Conservation (phyloP, 2,888 invertebrate species). For the Xylocampa areola region DNA sequence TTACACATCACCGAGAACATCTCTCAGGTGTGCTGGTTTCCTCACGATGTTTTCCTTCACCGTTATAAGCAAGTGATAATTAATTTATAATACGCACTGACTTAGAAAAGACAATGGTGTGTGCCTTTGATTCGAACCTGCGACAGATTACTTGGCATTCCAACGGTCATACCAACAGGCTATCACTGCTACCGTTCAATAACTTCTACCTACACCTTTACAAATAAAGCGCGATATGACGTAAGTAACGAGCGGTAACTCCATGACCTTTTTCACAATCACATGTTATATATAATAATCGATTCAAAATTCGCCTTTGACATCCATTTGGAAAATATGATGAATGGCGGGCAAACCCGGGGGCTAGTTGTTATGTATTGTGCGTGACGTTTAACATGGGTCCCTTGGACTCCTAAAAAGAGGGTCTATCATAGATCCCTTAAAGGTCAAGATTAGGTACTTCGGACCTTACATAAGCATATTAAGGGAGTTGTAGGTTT, state of each 20-base stretch:
- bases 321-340: constrained; percentile 48
- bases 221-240: background rate
- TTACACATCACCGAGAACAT: no score
- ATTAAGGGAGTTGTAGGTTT: background rate
- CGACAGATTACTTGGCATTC: no score
- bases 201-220: background rate
- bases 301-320: constrained; percentile 19
- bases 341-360: constrained; percentile 38
- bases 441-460: constrained; percentile 42
- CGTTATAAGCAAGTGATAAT: no score
- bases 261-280: background rate
- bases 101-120: no score
- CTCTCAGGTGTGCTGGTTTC: no score
- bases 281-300: constrained; percentile 20
- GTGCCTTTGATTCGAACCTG: no score
- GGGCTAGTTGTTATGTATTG: constrained; percentile 45
- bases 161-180: no score
- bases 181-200: background rate
- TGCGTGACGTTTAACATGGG: constrained; percentile 56
- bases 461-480: constrained; percentile 5
- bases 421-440: constrained; percentile 19
- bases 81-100: no score
- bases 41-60: no score
- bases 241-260: background rate
- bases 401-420: constrained; percentile 33